Base-by-base conservation (phyloP, 1,140 invertebrate genomes). In the Tetraneura akinire region DNA sequence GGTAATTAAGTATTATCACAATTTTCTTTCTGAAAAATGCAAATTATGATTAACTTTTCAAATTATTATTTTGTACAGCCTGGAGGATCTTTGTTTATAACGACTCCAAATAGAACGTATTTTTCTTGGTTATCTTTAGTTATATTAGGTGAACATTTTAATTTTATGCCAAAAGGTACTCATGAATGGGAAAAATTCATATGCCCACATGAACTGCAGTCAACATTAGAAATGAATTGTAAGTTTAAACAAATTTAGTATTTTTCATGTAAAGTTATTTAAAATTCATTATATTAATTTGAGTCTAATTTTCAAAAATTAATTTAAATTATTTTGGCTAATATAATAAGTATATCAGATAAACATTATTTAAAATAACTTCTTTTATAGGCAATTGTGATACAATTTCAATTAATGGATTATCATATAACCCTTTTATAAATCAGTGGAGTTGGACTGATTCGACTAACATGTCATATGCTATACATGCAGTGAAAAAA, bases 161-260 rank as follows among this genome's bases (percentile, higher is more conserved):
- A 87, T 47, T 26, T 92, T 0, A 84, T 96, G 73, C 95, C 96
- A 14, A 85, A 86, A 84, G 96, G 95, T 9, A 96, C 95, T 10
- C 97, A 99, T 86, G 89, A 96, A 66, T 98, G 93, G 90, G 88
- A 94, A 14, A 95, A 96, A 86, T 97, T 98, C 87, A 90, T 97
- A 51, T 87, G 89, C 2, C 94, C 94, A 0, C 86, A 90, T 71
- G 92, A 96, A 82, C 87, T 96, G 16, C 74, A 62, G 18, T 78
- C 74, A 45, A 62, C 62, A 45, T 62, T 78, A 26, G 74, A 78
- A 62, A 78, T 47, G 0, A 60, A 60, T 29, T 78, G 74, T 78
- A 62, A 62, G 55, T 62, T 2, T 49, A 14, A 18, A 29, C 49
- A 29, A 11, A 29, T 51, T 32, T 5, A n/a, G n/a, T n/a, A n/a